Evolutionary conservation across 2,113 vertebrate species (phyloP).

Genomic region (Coryphaenoides rupestris): DNA sequence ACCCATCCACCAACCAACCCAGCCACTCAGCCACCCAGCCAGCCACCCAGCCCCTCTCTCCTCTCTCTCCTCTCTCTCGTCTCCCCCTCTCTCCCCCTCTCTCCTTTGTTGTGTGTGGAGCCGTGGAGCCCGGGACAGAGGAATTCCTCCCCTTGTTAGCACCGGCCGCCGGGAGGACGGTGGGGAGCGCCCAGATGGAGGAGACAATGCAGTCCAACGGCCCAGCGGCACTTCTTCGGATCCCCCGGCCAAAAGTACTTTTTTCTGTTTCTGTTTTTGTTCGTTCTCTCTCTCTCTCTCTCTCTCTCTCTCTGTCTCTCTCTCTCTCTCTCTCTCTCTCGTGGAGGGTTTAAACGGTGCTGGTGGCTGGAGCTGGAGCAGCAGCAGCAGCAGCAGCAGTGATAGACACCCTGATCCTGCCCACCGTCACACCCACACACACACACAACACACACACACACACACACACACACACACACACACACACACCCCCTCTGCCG

Average conservation of each 20-base stretch:
- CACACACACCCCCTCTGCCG: slow-evolving; percentile 54
- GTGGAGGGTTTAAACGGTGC: too few species aligned
- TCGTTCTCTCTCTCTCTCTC: too few species aligned
- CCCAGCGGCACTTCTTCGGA: slow-evolving; percentile 58
- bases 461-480: too few species aligned
- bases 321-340: slow-evolving; percentile 17
- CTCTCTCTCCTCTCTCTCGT: slow-evolving; percentile 63
- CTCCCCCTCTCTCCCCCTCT: slow-evolving; percentile 72
- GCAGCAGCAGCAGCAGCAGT: slow-evolving; percentile 26
- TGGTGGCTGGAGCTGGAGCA: slow-evolving; percentile 26
- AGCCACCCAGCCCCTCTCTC: slow-evolving; percentile 23
- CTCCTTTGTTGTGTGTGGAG: slow-evolving; percentile 79
- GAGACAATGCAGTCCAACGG: slow-evolving; percentile 67
- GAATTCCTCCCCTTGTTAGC: slow-evolving; percentile 73
- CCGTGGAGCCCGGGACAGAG: slow-evolving; percentile 66
- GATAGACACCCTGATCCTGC: slow-evolving; percentile 38
- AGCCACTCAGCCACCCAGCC: slow-evolving; percentile 55
- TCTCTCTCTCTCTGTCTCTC: too few species aligned
- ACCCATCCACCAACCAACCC: slow-evolving; percentile 47
- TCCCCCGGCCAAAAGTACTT: slow-evolving; percentile 49
- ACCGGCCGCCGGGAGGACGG: slow-evolving; percentile 58
- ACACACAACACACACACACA: too few species aligned
- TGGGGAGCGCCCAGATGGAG: slow-evolving; percentile 53
- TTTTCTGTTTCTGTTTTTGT: too few species aligned
- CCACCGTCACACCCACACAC: slow-evolving; percentile 57